These are phyloP conservation scores for Molossus molossus DNA, from an alignment of 2,797 vertebrate species.

Conservation along the genomic window DNA sequence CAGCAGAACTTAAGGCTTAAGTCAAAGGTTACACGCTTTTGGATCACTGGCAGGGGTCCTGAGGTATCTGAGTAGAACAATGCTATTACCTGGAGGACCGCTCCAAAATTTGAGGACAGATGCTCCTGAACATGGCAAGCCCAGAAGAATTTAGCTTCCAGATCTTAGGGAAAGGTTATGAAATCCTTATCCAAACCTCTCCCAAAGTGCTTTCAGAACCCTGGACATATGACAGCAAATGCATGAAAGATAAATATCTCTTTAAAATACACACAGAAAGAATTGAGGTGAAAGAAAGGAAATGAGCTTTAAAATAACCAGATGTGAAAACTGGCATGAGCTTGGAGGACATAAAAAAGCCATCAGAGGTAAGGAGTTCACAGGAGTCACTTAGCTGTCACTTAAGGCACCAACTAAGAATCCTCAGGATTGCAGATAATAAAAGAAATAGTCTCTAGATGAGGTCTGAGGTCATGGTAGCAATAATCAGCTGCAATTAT, in stretches of 20 bases:
- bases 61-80: background rate
- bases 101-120: background rate
- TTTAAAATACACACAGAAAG: background rate
- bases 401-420: background rate
- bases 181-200: background rate
- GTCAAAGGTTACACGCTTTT: background rate
- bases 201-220: background rate
- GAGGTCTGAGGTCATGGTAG: background rate
- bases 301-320: conserved; percentile 21
- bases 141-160: background rate
- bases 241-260: background rate
- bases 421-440: background rate
- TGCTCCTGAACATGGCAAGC: background rate
- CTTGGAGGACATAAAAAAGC: background rate
- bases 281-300: background rate
- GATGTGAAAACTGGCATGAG: background rate
- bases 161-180: background rate
- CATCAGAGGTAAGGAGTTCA: background rate
- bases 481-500: background rate
- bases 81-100: background rate
- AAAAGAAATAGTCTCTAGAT: background rate
- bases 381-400: background rate
- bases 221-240: rapidly evolving
- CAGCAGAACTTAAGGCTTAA: background rate
- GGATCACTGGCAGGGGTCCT: background rate